Conservation (phyloP, 2,797 vertebrate genomes). For the Chanos chanos region DNA sequence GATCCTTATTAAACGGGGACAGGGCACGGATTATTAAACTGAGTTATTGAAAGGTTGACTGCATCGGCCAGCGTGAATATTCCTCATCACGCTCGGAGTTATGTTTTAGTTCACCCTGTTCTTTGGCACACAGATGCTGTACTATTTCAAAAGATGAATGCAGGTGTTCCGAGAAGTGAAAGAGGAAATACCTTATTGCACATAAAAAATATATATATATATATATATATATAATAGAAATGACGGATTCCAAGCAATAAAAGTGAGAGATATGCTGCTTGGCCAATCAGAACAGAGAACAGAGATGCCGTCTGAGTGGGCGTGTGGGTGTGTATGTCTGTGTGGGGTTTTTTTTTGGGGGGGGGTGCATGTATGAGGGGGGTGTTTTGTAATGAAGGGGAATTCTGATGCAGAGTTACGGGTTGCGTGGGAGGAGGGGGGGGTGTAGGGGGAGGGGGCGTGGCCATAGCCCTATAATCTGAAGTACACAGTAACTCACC, state of each 20-base stretch:
- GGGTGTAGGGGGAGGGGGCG: background rate
- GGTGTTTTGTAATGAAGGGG: too few relatives aligned
- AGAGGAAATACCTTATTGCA: too few relatives aligned
- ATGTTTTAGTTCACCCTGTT: too few relatives aligned
- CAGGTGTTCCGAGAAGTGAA: conserved; percentile 39
- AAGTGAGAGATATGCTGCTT: background rate
- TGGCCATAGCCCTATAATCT: background rate
- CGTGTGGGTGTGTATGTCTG: background rate
- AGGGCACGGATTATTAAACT: too few relatives aligned
- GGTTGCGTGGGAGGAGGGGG: background rate
- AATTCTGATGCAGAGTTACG: too few relatives aligned
- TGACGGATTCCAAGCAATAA: conserved; percentile 13
- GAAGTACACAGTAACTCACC: background rate
- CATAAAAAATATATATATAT: too few relatives aligned
- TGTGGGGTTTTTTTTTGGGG: background rate
- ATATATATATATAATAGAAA: conserved; percentile 11
- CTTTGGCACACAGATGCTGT: too few relatives aligned
- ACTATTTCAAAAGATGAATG: conserved; percentile 68
- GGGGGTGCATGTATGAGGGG: too few relatives aligned
- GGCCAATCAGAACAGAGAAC: conserved; percentile 46
- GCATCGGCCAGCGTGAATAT: too few relatives aligned
- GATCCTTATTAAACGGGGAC: too few relatives aligned
- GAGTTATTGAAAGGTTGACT: too few relatives aligned
- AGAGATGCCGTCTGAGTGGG: background rate
- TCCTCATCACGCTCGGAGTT: too few relatives aligned